These are phyloP conservation scores for Mylabris sibirica DNA, from an alignment of 2,888 invertebrate genomes.

Conservation along the genomic window DNA sequence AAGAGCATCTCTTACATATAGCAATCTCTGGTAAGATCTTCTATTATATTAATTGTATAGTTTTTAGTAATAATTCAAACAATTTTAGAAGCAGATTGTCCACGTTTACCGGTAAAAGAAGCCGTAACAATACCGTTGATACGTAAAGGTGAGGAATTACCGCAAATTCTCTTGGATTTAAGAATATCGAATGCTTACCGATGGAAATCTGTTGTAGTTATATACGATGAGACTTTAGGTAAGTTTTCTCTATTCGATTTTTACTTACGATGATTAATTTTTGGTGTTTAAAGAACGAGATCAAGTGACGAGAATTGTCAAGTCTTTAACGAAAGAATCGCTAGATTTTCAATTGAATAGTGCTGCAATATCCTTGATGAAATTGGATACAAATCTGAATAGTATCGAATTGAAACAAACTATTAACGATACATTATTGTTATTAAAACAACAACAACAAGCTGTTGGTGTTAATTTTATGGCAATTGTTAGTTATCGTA, in stretches of 20 bases:
- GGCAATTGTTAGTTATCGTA: slow-evolving; percentile 69
- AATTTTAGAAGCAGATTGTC: slow-evolving; percentile 75
- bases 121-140: slow-evolving; percentile 78
- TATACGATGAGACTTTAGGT: slow-evolving; percentile 80
- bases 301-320: slow-evolving; percentile 71
- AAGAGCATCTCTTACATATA: slow-evolving; percentile 73
- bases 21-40: slow-evolving; percentile 76
- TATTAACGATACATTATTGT: slow-evolving; percentile 47
- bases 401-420: slow-evolving; percentile 47
- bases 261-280: neutral
- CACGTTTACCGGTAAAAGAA: slow-evolving; percentile 71
- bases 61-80: neutral
- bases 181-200: slow-evolving; percentile 70
- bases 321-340: slow-evolving; percentile 63
- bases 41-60: too few relatives aligned
- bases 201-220: slow-evolving; percentile 76
- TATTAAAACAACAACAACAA: slow-evolving; percentile 47
- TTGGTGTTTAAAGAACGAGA: too few relatives aligned
- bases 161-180: slow-evolving; percentile 80
- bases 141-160: slow-evolving; percentile 74
- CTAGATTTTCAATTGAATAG: slow-evolving; percentile 34
- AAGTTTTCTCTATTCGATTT: slow-evolving; percentile 1
- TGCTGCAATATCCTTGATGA: slow-evolving; percentile 54
- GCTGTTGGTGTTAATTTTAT: slow-evolving; percentile 64
- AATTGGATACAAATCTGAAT: slow-evolving; percentile 45